A percentile compares a stretch with the other conserved stretches of the same genome.
Evolutionary conservation across 1,140 invertebrate species (phyloP).

Genomic region (Hyposmocoma kahamanoa): DNA sequence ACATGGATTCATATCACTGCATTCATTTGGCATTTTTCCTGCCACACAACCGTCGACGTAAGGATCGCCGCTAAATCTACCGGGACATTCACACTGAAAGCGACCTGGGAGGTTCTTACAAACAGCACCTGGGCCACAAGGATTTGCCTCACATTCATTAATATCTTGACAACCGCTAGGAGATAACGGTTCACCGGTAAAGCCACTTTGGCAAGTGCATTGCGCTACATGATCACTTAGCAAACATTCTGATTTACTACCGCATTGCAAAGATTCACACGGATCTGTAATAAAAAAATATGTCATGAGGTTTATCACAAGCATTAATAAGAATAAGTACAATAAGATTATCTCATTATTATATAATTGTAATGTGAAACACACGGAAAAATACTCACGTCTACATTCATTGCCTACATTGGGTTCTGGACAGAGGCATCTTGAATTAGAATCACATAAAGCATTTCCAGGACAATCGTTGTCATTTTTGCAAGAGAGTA

Average conservation of each 20-base stretch:
- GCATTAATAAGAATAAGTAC: neutral
- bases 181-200: slow-evolving; percentile 79
- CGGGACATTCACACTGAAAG: slow-evolving; percentile 91
- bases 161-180: slow-evolving; percentile 88
- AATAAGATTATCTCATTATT: neutral
- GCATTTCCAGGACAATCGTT: slow-evolving; percentile 91
- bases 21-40: slow-evolving; percentile 77
- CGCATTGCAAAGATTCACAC: slow-evolving; percentile 89
- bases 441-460: slow-evolving; percentile 84
- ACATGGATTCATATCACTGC: slow-evolving; percentile 84
- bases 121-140: slow-evolving; percentile 87
- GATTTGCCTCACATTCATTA: slow-evolving; percentile 87
- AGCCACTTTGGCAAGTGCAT: slow-evolving; percentile 87
- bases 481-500: slow-evolving; percentile 83
- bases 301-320: too few species aligned
- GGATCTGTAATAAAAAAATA: slow-evolving; percentile 82
- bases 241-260: slow-evolving; percentile 92
- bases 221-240: slow-evolving; percentile 86
- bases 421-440: slow-evolving; percentile 91
- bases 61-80: slow-evolving; percentile 80
- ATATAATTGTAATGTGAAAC: slow-evolving; percentile 4
- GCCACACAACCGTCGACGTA: slow-evolving; percentile 82
- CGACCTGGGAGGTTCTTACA: slow-evolving; percentile 91
- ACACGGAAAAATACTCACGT: slow-evolving; percentile 77
- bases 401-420: slow-evolving; percentile 93